Evolutionary conservation across 2,888 invertebrate genomes (phyloP).

Genomic region (Drosophila prolongata): DNA sequence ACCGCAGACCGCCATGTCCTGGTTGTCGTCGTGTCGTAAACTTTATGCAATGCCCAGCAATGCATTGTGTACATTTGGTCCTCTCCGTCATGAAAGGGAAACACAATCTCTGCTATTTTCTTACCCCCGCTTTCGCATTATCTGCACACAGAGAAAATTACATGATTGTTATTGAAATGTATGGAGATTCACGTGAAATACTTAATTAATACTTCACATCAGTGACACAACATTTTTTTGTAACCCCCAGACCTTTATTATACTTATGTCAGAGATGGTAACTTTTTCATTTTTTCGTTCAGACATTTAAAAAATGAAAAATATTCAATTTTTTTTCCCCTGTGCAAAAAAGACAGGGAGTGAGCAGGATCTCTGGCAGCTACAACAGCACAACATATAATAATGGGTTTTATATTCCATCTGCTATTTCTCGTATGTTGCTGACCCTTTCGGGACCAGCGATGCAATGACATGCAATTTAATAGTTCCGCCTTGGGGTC

Average conservation of each 20-base stretch:
- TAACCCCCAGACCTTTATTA: no score
- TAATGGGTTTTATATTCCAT: slow-evolving; percentile 63
- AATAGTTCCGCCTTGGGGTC: slow-evolving; percentile 37
- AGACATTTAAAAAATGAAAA: no score
- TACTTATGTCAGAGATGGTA: no score
- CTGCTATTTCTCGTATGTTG: slow-evolving; percentile 21
- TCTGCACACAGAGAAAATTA: slow-evolving; percentile 35
- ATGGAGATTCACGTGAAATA: not conserved
- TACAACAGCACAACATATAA: slow-evolving; percentile 51
- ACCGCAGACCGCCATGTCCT: slow-evolving; percentile 33
- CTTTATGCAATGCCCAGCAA: slow-evolving; percentile 58
- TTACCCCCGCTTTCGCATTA: slow-evolving; percentile 59
- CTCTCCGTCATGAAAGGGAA: slow-evolving; percentile 11
- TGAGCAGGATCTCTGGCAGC: slow-evolving; percentile 28
- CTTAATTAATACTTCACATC: not conserved
- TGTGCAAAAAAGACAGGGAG: not conserved
- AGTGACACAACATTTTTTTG: no score
- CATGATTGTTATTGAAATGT: not conserved
- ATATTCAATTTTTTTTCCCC: not conserved
- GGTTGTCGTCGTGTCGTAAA: slow-evolving; percentile 43
- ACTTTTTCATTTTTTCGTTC: no score
- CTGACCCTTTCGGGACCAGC: slow-evolving; percentile 7
- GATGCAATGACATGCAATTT: slow-evolving; percentile 43
- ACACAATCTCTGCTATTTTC: slow-evolving; percentile 70
- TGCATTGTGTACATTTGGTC: slow-evolving; percentile 43